phyloP scores from a whole-genome alignment of 2,113 vertebrate genomes.

The Phodopus roborovskii region DNA sequence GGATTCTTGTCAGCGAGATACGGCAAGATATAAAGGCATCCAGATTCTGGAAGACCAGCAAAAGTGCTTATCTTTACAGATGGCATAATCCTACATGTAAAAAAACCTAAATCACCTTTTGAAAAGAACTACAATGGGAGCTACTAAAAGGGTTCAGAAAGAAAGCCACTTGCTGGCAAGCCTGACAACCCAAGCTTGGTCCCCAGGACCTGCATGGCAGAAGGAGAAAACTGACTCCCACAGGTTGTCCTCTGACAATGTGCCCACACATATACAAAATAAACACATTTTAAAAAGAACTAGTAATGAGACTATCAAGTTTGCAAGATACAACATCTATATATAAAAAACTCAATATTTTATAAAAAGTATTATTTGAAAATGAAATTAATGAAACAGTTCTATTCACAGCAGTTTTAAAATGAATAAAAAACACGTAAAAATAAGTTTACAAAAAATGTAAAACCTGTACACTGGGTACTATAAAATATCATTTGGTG shows the following conservation, averaged over 20 bases:
- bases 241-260: background rate
- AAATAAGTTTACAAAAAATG: background rate
- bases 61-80: background rate
- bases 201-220: background rate
- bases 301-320: background rate
- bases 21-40: background rate
- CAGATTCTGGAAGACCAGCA: background rate
- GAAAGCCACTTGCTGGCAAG: background rate
- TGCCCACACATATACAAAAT: background rate
- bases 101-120: background rate
- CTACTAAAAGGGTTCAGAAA: background rate
- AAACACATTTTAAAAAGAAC: background rate
- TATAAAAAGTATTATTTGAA: conserved; percentile 26
- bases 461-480: background rate
- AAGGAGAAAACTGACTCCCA: background rate
- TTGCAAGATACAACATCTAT: background rate
- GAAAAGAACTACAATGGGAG: background rate
- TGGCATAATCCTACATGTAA: background rate
- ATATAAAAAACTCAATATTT: background rate
- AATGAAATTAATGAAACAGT: conserved; percentile 24
- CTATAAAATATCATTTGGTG: background rate
- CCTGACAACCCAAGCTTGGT: background rate
- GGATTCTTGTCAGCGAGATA: background rate
- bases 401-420: background rate
- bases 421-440: background rate